Evolutionary conservation across 2,113 vertebrate species (phyloP), one percentile per base, ranked within the genome.

Genomic region (Sylvia atricapilla): DNA sequence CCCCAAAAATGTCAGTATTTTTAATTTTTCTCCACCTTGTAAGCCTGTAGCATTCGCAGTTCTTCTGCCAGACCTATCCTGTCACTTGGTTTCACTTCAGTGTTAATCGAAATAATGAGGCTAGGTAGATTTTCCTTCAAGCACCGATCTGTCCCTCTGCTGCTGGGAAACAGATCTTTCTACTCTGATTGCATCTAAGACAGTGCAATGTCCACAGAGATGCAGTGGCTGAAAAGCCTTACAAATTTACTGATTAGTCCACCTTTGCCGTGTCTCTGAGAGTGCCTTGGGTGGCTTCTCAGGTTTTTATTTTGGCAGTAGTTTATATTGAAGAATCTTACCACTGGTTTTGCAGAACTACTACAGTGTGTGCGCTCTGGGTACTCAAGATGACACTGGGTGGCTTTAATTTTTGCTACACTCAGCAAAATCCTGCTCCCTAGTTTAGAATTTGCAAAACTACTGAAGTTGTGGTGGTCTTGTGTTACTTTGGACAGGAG

Each of bases 1-100:
- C n/a, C 99, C 99, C 0, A 97, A 91, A 92, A 98, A 99, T 19
- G 99, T 99, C 92, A 97, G 97, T 97, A 68, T 89, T 92, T 60
- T 20, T 7, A 35, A 10, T 79, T 52, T 69, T 44, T 55, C 16
- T 90, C 13, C 9, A 27, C 6, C 4, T 79, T 90, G 7, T 78
- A 82, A 94, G 49, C 43, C 37, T 49, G 33, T 63, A 63, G 56
- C 14, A 49, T 75, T 94, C 41, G 24, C 13, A 52, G 0, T 52
- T 37, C 39, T 83, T 15, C 53, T 94, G 46, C 35, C 33, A 91
- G 39, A 67, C 43, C 16, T 77, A 5, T 49, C 41, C 7, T 64
- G 13, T 70, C 68, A 11, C 47, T 80, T 59, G 20, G 4, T 76
- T 89, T 92, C 56, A 19, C 41, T 52, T 67, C 22, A 46, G 58